Evolutionary conservation across 1,140 invertebrate species (phyloP).

Genomic region (Sarcophaga peregrina): DNA sequence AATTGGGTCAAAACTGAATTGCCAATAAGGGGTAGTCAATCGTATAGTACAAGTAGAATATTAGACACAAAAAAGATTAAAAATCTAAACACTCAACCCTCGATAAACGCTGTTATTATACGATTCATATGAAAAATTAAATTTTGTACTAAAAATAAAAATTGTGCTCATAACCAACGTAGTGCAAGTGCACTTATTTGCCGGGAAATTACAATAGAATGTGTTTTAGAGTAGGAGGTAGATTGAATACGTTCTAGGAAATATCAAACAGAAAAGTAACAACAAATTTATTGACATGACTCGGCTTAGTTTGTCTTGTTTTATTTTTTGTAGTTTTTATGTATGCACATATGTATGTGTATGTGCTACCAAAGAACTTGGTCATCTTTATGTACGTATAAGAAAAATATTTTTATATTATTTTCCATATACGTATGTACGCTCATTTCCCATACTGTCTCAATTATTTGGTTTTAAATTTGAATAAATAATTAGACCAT

Average conservation of each 20-base stretch:
- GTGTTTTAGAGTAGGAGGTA: background rate
- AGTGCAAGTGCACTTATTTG: slow-evolving; percentile 2
- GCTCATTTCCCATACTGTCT: no score
- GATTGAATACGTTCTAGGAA: background rate
- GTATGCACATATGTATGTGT: background rate
- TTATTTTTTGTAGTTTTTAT: background rate
- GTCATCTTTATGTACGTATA: background rate
- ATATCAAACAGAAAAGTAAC: background rate
- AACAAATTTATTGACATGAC: slow-evolving; percentile 10
- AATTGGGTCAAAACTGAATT: slow-evolving; percentile 38
- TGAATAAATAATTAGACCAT: slow-evolving; percentile 20
- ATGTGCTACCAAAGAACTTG: background rate
- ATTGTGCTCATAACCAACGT: background rate
- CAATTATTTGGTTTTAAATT: background rate
- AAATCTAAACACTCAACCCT: no score
- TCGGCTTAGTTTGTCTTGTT: background rate
- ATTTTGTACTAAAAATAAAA: background rate
- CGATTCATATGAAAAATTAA: no score
- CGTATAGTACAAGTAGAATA: background rate
- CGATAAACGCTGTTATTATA: no score
- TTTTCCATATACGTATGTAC: no score
- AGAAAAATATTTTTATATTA: no score
- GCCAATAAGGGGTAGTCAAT: background rate
- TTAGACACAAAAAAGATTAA: no score
- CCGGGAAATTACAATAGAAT: background rate